Percentiles rank a stretch among this genome's conserved stretches.
phyloP scores from a whole-genome alignment of 2,888 invertebrate genomes.

The Tortrix viridana region DNA sequence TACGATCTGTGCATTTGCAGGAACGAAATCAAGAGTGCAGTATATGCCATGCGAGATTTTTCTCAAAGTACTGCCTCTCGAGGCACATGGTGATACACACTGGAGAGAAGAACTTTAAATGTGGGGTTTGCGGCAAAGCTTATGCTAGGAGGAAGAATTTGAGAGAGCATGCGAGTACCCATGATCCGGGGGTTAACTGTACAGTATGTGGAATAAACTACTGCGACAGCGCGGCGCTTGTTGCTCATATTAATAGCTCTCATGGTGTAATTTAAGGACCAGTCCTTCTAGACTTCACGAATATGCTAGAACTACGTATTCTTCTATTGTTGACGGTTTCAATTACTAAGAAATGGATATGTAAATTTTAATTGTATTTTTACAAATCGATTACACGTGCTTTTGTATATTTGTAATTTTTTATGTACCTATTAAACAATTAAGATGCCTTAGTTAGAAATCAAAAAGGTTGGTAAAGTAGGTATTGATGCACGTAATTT shows the following conservation, averaged over 20 bases:
- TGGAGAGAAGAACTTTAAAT: constrained; percentile 77
- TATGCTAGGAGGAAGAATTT: constrained; percentile 66
- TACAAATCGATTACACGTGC: too few species aligned
- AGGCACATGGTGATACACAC: constrained; percentile 80
- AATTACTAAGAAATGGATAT: too few species aligned
- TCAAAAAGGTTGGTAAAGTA: constrained; percentile 23
- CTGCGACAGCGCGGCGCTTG: constrained; percentile 50
- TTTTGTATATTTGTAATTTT: neutral
- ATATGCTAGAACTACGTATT: too few species aligned
- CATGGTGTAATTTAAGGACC: constrained; percentile 44
- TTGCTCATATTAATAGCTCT: constrained; percentile 48
- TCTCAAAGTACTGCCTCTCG: constrained; percentile 68
- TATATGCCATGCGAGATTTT: constrained; percentile 66
- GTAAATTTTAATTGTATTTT: too few species aligned
- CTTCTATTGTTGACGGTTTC: too few species aligned
- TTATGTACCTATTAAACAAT: neutral
- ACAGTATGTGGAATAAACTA: constrained; percentile 54
- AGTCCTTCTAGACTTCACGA: neutral
- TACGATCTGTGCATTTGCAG: constrained; percentile 67
- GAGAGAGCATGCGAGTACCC: constrained; percentile 58
- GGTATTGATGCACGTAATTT: constrained; percentile 25
- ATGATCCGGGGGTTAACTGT: constrained; percentile 50
- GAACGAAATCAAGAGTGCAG: constrained; percentile 68
- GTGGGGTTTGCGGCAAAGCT: constrained; percentile 74
- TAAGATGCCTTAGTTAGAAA: constrained; percentile 16